Conservation (phyloP, 2,113 vertebrate genomes). For the Alaudala cheleensis region DNA sequence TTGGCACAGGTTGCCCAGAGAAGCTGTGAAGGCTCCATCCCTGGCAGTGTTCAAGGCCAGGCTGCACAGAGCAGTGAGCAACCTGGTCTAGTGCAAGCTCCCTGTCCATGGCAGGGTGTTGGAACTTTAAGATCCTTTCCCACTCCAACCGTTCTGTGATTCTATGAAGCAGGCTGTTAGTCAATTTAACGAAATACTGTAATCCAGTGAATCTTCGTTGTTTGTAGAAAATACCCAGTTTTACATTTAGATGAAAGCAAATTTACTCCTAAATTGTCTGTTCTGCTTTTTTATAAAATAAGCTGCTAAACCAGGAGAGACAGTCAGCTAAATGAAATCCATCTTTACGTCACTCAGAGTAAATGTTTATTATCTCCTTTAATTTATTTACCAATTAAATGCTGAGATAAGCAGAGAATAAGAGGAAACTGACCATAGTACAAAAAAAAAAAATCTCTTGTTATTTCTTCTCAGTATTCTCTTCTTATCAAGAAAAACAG, state of each 20-base stretch:
- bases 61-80: neutral
- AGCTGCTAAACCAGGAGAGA: neutral
- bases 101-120: neutral
- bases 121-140: neutral
- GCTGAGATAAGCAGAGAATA: neutral
- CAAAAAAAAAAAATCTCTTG: neutral
- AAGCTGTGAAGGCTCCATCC: neutral
- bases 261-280: neutral
- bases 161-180: neutral
- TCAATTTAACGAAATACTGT: neutral
- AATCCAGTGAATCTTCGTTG: neutral
- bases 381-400: neutral
- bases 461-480: neutral
- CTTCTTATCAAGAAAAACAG: neutral
- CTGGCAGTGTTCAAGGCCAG: neutral
- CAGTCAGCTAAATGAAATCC: neutral
- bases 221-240: neutral
- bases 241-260: neutral
- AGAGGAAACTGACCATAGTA: neutral
- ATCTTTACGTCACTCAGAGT: neutral
- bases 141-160: neutral
- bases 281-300: neutral
- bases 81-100: too few relatives aligned
- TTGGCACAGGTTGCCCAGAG: neutral
- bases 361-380: neutral